A percentile compares a stretch with the other conserved stretches of the same genome.
Conservation (phyloP, 2,113 vertebrate species). For the Porphyrio hochstetteri region DNA sequence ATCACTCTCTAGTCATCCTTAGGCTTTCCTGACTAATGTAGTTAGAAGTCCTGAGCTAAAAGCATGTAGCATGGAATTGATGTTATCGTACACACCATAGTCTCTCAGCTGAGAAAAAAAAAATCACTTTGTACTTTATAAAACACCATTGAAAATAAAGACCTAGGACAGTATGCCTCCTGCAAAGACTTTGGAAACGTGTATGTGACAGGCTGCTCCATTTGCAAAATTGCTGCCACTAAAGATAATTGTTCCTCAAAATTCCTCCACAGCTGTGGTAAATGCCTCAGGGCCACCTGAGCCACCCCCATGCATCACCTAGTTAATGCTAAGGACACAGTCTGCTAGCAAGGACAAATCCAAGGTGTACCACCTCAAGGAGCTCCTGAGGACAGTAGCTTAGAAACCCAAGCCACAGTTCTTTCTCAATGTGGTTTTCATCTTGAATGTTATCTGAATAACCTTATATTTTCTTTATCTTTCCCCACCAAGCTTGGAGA, state of each 20-base stretch:
- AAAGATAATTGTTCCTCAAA: background rate
- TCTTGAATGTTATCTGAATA: conserved; percentile 7
- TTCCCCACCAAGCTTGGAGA: background rate
- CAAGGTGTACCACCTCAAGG: background rate
- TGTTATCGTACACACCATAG: background rate
- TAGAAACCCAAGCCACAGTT: background rate
- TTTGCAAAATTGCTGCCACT: background rate
- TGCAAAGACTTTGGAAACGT: background rate
- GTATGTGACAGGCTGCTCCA: background rate
- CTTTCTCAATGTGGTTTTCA: background rate
- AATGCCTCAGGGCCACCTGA: background rate
- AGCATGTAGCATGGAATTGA: background rate
- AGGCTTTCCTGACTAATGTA: background rate
- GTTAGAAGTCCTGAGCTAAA: background rate
- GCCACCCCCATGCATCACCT: rapidly evolving
- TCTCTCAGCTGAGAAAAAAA: background rate
- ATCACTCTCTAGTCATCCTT: background rate
- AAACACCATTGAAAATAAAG: background rate
- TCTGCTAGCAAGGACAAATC: background rate
- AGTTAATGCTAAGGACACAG: background rate
- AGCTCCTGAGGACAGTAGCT: background rate
- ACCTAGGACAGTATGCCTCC: background rate
- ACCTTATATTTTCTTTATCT: background rate
- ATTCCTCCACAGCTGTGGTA: background rate
- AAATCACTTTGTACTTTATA: background rate